Evolutionary conservation across 2,888 invertebrate species (phyloP).

Genomic region (Chloroclysta siterata): DNA sequence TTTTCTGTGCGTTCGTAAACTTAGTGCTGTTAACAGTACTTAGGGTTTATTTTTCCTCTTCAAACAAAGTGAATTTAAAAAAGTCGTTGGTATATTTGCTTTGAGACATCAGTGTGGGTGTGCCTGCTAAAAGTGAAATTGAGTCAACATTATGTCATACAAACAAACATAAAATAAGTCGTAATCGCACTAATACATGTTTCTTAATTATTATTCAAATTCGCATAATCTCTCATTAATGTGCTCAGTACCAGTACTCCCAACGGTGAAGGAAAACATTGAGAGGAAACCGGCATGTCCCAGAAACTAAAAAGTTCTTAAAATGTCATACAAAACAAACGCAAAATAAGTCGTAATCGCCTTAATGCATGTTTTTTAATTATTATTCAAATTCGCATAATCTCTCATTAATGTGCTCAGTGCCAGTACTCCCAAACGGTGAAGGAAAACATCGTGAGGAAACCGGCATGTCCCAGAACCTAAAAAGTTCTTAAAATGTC

Average conservation of each 20-base stretch:
- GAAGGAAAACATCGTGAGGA: too few species aligned
- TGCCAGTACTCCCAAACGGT: too few species aligned
- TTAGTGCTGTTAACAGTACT: neutral
- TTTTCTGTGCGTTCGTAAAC: too few species aligned
- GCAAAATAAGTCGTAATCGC: constrained; percentile 37
- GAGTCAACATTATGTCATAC: constrained; percentile 68
- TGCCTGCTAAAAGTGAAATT: constrained; percentile 72
- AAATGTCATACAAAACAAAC: constrained; percentile 52
- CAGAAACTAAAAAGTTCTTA: too few species aligned
- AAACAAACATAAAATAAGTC: constrained; percentile 38
- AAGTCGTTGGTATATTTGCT: neutral
- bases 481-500: too few species aligned
- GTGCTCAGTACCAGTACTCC: too few species aligned
- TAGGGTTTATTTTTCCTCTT: neutral
- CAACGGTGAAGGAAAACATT: too few species aligned
- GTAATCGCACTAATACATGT: constrained; percentile 36
- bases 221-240: neutral
- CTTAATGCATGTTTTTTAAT: constrained; percentile 30
- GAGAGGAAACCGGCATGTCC: too few species aligned
- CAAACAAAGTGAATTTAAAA: neutral
- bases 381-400: constrained; percentile 14
- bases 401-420: neutral
- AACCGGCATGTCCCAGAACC: too few species aligned
- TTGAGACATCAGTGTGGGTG: constrained; percentile 33
- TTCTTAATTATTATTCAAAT: constrained; percentile 22